Conservation (phyloP, 1,140 invertebrate genomes). For the Cyclargus thomasi region DNA sequence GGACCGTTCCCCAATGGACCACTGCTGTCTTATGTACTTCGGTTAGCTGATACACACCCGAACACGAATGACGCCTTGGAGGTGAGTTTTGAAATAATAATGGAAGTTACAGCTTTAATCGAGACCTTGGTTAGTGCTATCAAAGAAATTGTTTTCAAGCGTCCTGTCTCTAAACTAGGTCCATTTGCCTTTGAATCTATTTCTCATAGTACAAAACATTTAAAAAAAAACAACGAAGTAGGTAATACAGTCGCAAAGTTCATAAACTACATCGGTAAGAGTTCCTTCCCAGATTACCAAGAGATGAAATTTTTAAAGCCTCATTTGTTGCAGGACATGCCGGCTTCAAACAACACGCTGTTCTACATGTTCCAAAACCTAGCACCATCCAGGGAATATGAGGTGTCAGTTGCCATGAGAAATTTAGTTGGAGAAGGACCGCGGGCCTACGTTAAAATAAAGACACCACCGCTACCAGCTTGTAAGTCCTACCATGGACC, state of each 20-base stretch:
- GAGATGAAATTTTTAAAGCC: too few relatives aligned
- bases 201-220: too few relatives aligned
- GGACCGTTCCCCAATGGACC: slow-evolving; percentile 91
- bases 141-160: too few relatives aligned
- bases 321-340: slow-evolving; percentile 79
- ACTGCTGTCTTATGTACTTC: slow-evolving; percentile 88
- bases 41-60: slow-evolving; percentile 77
- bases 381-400: slow-evolving; percentile 84
- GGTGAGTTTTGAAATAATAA: slow-evolving; percentile 63
- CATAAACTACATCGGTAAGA: too few relatives aligned
- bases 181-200: too few relatives aligned
- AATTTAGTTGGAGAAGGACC: slow-evolving; percentile 89
- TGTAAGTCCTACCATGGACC: slow-evolving; percentile 73
- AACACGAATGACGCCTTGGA: slow-evolving; percentile 80
- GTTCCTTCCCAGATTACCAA: too few relatives aligned
- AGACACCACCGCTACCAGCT: slow-evolving; percentile 79
- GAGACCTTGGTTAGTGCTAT: too few relatives aligned
- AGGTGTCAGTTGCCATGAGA: slow-evolving; percentile 84
- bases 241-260: too few relatives aligned
- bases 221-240: too few relatives aligned
- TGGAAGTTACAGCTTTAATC: too few relatives aligned
- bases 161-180: too few relatives aligned
- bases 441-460: slow-evolving; percentile 76
- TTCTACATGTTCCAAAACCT: slow-evolving; percentile 88
- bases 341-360: slow-evolving; percentile 79